phyloP scores from a whole-genome alignment of 2,888 invertebrate genomes.

The Lysandra bellargus region DNA sequence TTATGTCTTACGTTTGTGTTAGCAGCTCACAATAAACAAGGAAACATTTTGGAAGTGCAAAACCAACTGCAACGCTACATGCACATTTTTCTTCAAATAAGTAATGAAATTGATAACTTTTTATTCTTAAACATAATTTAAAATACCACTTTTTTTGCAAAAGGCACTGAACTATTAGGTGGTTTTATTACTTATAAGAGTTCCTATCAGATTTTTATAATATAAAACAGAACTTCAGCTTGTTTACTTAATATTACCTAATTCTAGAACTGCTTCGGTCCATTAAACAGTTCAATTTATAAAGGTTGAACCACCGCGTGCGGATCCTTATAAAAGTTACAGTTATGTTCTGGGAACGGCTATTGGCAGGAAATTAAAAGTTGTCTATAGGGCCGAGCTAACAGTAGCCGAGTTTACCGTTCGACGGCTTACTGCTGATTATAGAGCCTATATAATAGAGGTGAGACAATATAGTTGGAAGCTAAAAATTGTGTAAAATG shows the following conservation, averaged over 20 bases:
- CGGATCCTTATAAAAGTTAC: constrained; percentile 38
- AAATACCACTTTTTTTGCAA: no score
- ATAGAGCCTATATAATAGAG: background rate
- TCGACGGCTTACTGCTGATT: constrained; percentile 39
- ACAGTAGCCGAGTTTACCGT: constrained; percentile 41
- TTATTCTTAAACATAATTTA: no score
- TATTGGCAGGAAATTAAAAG: constrained; percentile 58
- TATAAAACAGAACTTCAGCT: background rate
- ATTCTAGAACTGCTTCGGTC: background rate
- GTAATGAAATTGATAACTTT: no score
- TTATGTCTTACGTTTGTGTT: background rate
- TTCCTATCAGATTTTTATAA: background rate
- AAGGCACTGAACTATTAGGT: no score
- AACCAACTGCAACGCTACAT: no score
- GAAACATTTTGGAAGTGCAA: background rate
- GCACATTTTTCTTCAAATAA: no score
- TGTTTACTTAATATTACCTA: no score
- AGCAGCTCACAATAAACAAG: background rate
- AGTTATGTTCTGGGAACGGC: constrained; percentile 47
- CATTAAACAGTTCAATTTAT: background rate
- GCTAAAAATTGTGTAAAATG: constrained; percentile 42
- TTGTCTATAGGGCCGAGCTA: constrained; percentile 43
- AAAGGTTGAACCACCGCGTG: background rate
- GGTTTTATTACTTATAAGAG: no score
- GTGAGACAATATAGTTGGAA: background rate